Base-by-base conservation (phyloP, 2,888 invertebrate genomes). In the Mesorhabditis spiculigera region DNA sequence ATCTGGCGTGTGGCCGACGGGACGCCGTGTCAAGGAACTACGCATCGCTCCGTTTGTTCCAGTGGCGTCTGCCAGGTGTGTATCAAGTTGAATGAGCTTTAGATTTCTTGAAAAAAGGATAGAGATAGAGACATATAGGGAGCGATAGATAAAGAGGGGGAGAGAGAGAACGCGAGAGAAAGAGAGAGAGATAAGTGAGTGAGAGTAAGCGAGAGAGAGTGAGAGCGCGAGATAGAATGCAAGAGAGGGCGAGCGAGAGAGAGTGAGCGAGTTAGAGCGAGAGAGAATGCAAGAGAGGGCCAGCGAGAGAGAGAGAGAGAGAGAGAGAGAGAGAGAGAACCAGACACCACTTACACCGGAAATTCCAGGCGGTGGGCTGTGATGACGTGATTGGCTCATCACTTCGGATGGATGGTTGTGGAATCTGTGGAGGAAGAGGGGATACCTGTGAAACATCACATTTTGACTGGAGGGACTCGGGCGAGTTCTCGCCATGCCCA, bases 381-480 rank as follows among this genome's bases (percentile, higher is more conserved):
- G 89, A 90, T 79, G 86, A 88, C 67, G 82, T 86, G 61, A 82
- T 90, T 66, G 89, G 88, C 16, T 90, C 90, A 0, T 85, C 86
- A 4, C 82, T 78, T 71, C 86, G 86, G 66, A 83, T 88, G 63
- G 90, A 90, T 81, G 86, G 87, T 16, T 90, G 90, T 78, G 90
- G 90, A 1, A 87, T 89, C 43, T 90, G 90, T 78, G 88, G 86
- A 4, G 88, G 89, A 3, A 87, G 89, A 73, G 88, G 89, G 8
- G 84, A 86, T 45, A 91, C 92, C 66, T 95, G 95, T 87, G 91
- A 91, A 5, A 90, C 92, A 81, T 92, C 92, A 61, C 89, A 92
- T 43, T 94, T 93, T 89, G 91, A 91, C 86, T 96, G 95, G 95
- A 91, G 92, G 92, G 90, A 93, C 76, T 86, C 86, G 6, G 77